Percentiles rank a stretch among this genome's conserved stretches.
Evolutionary conservation across 2,888 invertebrate genomes (phyloP).

Genomic region (Catocala fraxini): DNA sequence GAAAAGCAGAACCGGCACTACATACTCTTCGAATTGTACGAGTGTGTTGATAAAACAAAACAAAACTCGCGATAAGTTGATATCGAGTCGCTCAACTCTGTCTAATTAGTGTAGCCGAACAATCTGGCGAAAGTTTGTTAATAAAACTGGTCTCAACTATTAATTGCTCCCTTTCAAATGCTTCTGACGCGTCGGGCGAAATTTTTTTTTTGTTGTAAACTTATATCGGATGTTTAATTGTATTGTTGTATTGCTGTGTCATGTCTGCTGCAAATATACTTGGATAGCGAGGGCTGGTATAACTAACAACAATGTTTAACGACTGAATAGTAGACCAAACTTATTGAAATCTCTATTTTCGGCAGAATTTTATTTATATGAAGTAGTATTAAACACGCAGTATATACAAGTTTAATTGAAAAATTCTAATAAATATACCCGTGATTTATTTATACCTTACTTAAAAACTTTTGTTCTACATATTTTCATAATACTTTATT

Average conservation of each 20-base stretch:
- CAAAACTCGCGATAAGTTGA: conserved; percentile 39
- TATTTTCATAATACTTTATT: too few species aligned
- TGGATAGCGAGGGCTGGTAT: too few species aligned
- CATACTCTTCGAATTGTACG: not conserved
- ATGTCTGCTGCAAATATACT: not conserved
- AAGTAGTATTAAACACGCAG: too few species aligned
- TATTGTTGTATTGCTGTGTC: not conserved
- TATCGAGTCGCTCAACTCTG: conserved; percentile 49
- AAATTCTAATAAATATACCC: too few species aligned
- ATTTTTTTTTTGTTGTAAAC: conserved; percentile 18
- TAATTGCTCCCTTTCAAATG: conserved; percentile 59
- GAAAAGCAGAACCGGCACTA: not conserved
- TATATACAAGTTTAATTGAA: too few species aligned
- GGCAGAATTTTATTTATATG: too few species aligned
- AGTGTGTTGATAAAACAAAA: conserved; percentile 41
- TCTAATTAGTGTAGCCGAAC: conserved; percentile 65
- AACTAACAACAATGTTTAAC: too few species aligned
- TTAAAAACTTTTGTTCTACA: too few species aligned
- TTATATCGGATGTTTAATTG: not conserved
- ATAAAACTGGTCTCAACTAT: conserved; percentile 63
- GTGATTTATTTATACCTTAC: too few species aligned
- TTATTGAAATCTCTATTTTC: too few species aligned
- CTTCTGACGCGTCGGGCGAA: conserved; percentile 30
- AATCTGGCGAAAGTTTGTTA: conserved; percentile 64
- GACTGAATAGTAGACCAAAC: too few species aligned